Conservation (phyloP, 2,797 vertebrate genomes). For the Champsocephalus gunnari region DNA sequence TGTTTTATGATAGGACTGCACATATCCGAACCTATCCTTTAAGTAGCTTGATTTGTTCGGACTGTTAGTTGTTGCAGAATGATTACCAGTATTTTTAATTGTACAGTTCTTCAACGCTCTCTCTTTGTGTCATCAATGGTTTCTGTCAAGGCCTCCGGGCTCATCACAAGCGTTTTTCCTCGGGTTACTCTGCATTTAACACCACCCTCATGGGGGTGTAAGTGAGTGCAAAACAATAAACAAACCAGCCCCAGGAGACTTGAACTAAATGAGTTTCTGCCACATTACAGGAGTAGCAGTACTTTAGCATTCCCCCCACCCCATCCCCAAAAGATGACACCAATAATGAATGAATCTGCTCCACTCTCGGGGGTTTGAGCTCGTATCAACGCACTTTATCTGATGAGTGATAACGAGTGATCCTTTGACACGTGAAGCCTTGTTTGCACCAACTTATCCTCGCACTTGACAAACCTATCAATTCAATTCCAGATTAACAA, state of each 20-base stretch:
- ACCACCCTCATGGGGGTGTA: conserved; percentile 33
- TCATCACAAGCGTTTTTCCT: conserved; percentile 16
- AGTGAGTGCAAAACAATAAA: conserved; percentile 56
- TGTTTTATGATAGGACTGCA: background rate
- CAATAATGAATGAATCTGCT: conserved; percentile 64
- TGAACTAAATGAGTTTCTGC: conserved; percentile 64
- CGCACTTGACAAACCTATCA: conserved; percentile 49
- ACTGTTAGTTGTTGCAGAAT: background rate
- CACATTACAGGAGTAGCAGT: conserved; percentile 64
- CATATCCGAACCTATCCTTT: background rate
- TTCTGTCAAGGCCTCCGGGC: conserved; percentile 28
- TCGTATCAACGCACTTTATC: conserved; percentile 43
- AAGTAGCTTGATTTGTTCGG: background rate
- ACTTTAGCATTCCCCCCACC: conserved; percentile 37
- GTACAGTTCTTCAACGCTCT: background rate
- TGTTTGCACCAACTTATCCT: conserved; percentile 47
- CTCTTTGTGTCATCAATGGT: background rate
- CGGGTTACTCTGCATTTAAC: conserved; percentile 42
- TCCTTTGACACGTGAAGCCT: conserved; percentile 47
- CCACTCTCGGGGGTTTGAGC: conserved; percentile 53
- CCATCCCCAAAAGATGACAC: conserved; percentile 53
- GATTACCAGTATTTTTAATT: background rate
- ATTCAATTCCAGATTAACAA: conserved; percentile 46
- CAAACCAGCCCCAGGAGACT: conserved; percentile 64
- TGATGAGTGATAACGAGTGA: conserved; percentile 61